Conservation (phyloP, 2,888 invertebrate species). For the Oegoconia quadripuncta region DNA sequence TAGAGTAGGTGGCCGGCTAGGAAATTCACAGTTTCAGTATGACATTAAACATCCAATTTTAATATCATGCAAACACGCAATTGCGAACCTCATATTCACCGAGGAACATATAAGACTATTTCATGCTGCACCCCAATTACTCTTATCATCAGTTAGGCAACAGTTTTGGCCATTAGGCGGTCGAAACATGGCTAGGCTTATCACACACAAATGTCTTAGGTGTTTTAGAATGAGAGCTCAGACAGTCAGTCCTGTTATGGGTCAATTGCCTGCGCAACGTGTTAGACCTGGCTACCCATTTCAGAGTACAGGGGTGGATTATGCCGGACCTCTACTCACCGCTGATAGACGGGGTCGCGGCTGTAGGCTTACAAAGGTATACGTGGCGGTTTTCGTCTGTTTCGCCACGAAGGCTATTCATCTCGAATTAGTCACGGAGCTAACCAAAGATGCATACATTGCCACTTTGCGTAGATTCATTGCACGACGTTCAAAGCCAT, state of each 20-base stretch:
- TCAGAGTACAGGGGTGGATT: conserved; percentile 1
- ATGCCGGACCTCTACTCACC: conserved; percentile 7
- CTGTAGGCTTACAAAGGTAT: conserved; percentile 16
- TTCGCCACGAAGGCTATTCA: conserved; percentile 13
- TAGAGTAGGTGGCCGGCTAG: background rate
- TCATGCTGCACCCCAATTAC: background rate
- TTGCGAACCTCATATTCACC: background rate
- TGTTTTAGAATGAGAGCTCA: background rate
- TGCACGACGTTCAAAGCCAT: background rate
- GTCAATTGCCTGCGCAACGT: background rate
- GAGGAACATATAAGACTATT: background rate
- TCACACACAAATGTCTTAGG: background rate
- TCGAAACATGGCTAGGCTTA: background rate
- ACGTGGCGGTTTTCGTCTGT: conserved; percentile 14
- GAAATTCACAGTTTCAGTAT: background rate
- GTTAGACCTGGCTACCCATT: conserved; percentile 3
- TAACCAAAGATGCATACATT: conserved; percentile 2
- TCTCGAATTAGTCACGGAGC: conserved; percentile 11
- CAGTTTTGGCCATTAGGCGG: conserved; percentile 1
- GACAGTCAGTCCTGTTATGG: background rate
- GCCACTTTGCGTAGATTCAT: background rate
- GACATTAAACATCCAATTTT: conserved; percentile 1
- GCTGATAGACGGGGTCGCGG: conserved; percentile 12
- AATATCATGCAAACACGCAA: background rate
- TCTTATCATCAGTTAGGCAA: background rate